Evolutionary conservation across 1,140 invertebrate genomes (phyloP), one percentile per base, ranked within the genome.

Genomic region (Parasteatoda tepidariorum): DNA sequence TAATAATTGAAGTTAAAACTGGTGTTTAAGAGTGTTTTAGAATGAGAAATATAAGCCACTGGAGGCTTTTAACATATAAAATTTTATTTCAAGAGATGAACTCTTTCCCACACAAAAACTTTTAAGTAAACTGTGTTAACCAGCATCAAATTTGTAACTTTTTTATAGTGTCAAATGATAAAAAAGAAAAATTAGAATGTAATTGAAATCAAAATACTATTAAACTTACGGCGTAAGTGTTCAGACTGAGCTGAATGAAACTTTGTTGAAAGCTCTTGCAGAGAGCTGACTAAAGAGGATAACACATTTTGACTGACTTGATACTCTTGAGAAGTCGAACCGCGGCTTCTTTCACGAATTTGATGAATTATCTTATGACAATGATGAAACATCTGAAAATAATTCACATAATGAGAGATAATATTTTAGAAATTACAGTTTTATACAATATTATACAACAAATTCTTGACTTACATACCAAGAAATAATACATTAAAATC

Each of bases 241-340:
- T 92, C 92, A 85, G 94, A 96, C 89, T 98, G 96, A 33, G 94
- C 93, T 71, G 92, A 91, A 86, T 95, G 91, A 88, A 97, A 98
- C 68, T 92, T 92, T 11, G 92, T 88, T 7, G 95, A 96, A 55
- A 97, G 89, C 68, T 97, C 95, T 90, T 97, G 96, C 18, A 98
- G 89, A 22, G 92, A 92, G 3, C 93, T 90, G 0, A 96, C 94
- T 74, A 97, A 89, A 59, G 95, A 95, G 83, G 93, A 90, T 3
- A 96, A 92, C 22, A 97, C 95, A 89, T 96, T 98, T 24, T 92
- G 91, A 2, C 94, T 93, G 38, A 98, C 88, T 85, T 92, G 92
- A 85, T 93, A 92, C 88, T 98, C 96, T 74, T 89, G 87, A n/a
- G 85, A 79, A 74, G 79, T 85, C 2, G 84, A 83, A 38, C 85